phyloP scores from a whole-genome alignment of 2,113 vertebrate species.

The Maccullochella peelii region DNA sequence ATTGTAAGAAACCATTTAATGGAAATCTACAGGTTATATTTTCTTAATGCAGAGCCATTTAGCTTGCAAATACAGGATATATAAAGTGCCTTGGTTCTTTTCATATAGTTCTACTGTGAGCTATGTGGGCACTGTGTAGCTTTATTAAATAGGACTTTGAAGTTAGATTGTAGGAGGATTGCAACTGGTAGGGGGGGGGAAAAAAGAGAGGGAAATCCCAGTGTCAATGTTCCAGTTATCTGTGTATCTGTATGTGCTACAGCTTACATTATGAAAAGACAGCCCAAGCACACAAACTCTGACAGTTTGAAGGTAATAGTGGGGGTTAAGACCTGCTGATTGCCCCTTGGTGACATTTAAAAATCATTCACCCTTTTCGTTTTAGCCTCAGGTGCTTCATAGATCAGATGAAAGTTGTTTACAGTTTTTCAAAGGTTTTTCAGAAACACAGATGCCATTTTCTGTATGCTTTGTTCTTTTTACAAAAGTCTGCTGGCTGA shows the following conservation, averaged over 20 bases:
- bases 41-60: conserved; percentile 5
- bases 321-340: conserved; percentile 43
- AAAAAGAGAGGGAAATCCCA: neutral
- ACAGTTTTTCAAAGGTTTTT: conserved; percentile 37
- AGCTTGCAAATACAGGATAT: conserved; percentile 2
- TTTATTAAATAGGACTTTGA: neutral
- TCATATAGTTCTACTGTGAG: neutral
- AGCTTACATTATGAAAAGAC: conserved; percentile 5
- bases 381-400: conserved; percentile 30
- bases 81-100: neutral
- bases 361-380: conserved; percentile 50
- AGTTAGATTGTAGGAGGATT: neutral
- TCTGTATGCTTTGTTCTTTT: conserved; percentile 3
- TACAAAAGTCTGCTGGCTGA: conserved; percentile 15
- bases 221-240: conserved; percentile 4
- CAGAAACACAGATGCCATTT: conserved; percentile 40
- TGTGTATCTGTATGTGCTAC: neutral
- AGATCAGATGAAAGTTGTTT: conserved; percentile 54
- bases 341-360: conserved; percentile 60
- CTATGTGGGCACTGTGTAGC: neutral
- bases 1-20: neutral
- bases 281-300: neutral
- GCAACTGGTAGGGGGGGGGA: neutral
- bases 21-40: neutral
- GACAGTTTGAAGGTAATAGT: conserved; percentile 1